These are phyloP conservation scores for Carollia perspicillata DNA, from an alignment of 2,113 vertebrate species.

Conservation along the genomic window DNA sequence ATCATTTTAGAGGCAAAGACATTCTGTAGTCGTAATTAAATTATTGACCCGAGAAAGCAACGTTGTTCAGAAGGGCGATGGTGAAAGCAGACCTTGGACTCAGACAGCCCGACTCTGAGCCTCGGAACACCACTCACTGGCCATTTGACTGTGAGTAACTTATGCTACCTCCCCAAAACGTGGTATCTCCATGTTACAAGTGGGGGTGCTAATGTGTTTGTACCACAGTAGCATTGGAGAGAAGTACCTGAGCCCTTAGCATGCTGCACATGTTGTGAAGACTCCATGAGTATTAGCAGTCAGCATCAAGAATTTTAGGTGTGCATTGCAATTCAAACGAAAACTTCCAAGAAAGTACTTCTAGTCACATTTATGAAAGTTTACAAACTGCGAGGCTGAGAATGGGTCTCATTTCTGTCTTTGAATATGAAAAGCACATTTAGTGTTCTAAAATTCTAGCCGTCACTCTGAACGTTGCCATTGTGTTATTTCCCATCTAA, in stretches of 20 bases:
- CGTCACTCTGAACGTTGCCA: background rate
- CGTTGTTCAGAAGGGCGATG: background rate
- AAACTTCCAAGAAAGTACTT: background rate
- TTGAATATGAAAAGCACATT: background rate
- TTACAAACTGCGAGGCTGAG: background rate
- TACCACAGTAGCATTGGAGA: background rate
- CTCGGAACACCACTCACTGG: accelerated
- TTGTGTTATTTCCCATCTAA: background rate
- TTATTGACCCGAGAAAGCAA: background rate
- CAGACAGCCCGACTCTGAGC: background rate
- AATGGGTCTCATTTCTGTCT: background rate
- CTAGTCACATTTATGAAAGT: background rate
- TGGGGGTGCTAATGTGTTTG: background rate
- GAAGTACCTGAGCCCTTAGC: background rate
- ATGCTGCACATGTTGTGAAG: background rate
- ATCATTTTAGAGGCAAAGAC: slow-evolving; percentile 11
- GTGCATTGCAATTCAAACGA: background rate
- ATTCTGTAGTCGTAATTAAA: background rate
- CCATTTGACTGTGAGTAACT: background rate
- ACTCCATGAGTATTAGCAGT: background rate
- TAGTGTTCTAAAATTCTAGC: slow-evolving; percentile 20
- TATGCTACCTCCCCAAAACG: background rate
- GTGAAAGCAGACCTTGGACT: background rate
- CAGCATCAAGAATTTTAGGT: background rate
- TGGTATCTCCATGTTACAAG: background rate